These are phyloP conservation scores for Mus pahari DNA, from an alignment of 2,113 vertebrate genomes.

Conservation along the genomic window DNA sequence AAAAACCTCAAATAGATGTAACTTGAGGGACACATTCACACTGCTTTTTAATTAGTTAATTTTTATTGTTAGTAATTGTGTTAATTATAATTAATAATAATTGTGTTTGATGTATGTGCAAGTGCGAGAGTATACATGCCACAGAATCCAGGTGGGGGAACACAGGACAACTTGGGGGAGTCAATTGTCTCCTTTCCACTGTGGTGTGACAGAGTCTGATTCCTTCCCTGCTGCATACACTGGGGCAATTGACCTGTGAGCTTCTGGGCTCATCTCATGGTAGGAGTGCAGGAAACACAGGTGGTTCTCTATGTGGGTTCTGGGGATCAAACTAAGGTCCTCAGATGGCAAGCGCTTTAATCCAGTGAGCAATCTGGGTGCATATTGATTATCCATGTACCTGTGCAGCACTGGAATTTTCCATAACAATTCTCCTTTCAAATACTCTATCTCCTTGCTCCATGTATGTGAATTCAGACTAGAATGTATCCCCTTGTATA, in stretches of 20 bases:
- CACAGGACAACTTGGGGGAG: background rate
- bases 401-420: background rate
- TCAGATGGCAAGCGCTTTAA: background rate
- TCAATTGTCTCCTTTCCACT: background rate
- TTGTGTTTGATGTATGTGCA: background rate
- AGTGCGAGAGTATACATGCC: no score
- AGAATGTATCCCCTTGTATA: fast-evolving
- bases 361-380: background rate
- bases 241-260: background rate
- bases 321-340: background rate
- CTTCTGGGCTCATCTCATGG: background rate
- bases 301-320: background rate
- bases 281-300: no score
- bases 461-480: fast-evolving
- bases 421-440: background rate
- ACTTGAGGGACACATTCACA: background rate
- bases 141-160: no score
- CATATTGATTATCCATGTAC: background rate
- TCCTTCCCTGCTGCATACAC: no score
- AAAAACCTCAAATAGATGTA: background rate
- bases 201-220: no score
- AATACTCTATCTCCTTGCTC: background rate
- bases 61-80: background rate
- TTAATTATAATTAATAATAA: background rate
- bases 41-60: background rate